Base-by-base conservation (phyloP, 2,888 invertebrate genomes). In the Eupithecia insigniata region DNA sequence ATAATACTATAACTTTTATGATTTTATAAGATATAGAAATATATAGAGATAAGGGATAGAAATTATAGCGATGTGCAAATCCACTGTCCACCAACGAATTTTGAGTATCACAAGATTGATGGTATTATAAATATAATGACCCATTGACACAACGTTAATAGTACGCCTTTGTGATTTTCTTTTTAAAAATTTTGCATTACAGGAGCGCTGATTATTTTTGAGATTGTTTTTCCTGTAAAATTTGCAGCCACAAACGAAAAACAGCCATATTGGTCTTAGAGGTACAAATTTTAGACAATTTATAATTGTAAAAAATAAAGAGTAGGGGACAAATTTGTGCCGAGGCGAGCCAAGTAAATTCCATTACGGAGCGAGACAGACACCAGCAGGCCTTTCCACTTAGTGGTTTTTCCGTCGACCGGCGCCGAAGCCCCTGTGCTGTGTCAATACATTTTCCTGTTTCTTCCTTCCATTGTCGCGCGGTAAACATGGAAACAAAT, bases 371-470 rank as follows among this genome's bases (percentile, higher is more conserved):
- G 80, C 80, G 78, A 82, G 81, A 80, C 70, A 79, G 76, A 82
- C 85, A 82, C 79, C 77, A 81, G 78, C 84, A 84, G 85, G 81
- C 83, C 81, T 85, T 85, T 84, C 82, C 87, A 88, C 85, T 88
- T 87, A 86, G 85, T 78, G 84, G 82, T 83, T 86, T 85, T 85
- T 85, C 85, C 82, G 80, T 69, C 81, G 79, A 81, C 82, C 84
- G 83, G 82, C 82, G 79, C 77, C 84, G 76, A 71, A 76, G 36
- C 76, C 75, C 71, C 43, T 73, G 76, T 78, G 76, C 77, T 79
- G 71, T 77, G 77, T 78, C 81, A 84, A 82, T 81, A 81, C 78
- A 80, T 79, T 76, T 74, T 74, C 79, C 75, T 72, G 71, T 77
- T 74, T 76, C 79, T 76, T 60, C 64, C 64, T 64, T 64, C 78